A percentile compares a stretch with the other conserved stretches of the same genome.
These are phyloP conservation scores for Acipenser oxyrinchus DNA, from an alignment of 2,797 vertebrate genomes.

Conservation along the genomic window DNA sequence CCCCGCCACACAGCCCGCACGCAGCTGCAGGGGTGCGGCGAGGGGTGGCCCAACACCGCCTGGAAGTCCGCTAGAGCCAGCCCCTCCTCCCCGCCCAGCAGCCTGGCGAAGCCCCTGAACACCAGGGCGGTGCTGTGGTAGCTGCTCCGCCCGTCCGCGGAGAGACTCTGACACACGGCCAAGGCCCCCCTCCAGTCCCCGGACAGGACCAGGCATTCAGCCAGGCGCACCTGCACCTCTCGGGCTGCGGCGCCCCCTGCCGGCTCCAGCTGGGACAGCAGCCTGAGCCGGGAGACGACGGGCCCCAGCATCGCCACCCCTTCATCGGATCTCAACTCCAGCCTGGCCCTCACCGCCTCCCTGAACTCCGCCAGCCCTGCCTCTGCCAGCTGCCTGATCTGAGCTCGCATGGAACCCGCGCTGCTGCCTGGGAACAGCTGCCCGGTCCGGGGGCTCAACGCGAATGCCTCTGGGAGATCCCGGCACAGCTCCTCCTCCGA, in stretches of 20 bases:
- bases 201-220: slow-evolving; percentile 77
- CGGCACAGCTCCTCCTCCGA: slow-evolving; percentile 44
- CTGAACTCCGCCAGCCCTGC: slow-evolving; percentile 61
- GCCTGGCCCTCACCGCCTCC: slow-evolving; percentile 60
- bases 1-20: slow-evolving; percentile 84
- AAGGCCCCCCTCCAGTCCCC: slow-evolving; percentile 62
- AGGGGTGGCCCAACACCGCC: slow-evolving; percentile 68
- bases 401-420: slow-evolving; percentile 38
- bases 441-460: slow-evolving; percentile 58
- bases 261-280: slow-evolving; percentile 69
- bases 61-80: slow-evolving; percentile 81
- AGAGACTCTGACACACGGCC: slow-evolving; percentile 72
- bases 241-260: slow-evolving; percentile 49
- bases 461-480: slow-evolving; percentile 73
- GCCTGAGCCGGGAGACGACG: slow-evolving; percentile 55
- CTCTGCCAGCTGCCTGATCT: slow-evolving; percentile 64
- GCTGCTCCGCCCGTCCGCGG: slow-evolving; percentile 50
- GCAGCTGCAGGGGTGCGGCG: slow-evolving; percentile 78
- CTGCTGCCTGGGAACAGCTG: slow-evolving; percentile 56
- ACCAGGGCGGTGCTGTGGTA: slow-evolving; percentile 77
- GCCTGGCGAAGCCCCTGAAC: slow-evolving; percentile 74
- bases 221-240: slow-evolving; percentile 69
- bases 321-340: slow-evolving; percentile 62
- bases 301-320: slow-evolving; percentile 71
- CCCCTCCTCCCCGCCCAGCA: slow-evolving; percentile 58